Conservation (phyloP, 2,888 invertebrate genomes). For the Leuctra nigra region DNA sequence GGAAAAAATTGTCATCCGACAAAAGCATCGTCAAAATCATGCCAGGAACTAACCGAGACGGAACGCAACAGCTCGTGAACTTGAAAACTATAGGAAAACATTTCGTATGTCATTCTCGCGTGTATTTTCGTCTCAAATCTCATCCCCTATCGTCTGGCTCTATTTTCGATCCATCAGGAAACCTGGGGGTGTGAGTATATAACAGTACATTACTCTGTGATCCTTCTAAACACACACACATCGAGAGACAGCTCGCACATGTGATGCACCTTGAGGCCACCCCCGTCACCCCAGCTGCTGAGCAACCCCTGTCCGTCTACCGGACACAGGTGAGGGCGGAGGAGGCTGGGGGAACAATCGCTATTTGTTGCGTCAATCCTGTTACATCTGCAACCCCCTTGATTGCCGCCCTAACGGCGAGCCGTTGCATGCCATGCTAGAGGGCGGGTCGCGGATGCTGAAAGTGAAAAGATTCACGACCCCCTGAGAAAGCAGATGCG, state of each 20-base stretch:
- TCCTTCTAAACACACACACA: background rate
- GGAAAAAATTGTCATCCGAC: too few species aligned
- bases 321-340: slow-evolving; percentile 15
- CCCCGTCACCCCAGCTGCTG: slow-evolving; percentile 4
- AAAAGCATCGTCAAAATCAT: too few species aligned
- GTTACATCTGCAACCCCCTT: slow-evolving; percentile 17
- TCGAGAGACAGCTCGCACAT: background rate
- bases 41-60: too few species aligned
- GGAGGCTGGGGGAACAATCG: slow-evolving; percentile 13
- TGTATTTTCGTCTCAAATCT: slow-evolving; percentile 18
- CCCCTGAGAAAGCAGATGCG: background rate
- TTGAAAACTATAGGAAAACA: slow-evolving; percentile 13
- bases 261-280: slow-evolving; percentile 10
- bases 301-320: background rate
- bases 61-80: background rate
- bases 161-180: slow-evolving; percentile 18
- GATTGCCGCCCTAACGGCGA: background rate
- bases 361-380: slow-evolving; percentile 8
- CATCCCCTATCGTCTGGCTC: slow-evolving; percentile 21
- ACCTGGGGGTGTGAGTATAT: background rate
- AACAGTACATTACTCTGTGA: too few species aligned
- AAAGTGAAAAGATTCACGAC: slow-evolving; percentile 1
- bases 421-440: background rate
- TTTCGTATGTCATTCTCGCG: slow-evolving; percentile 8
- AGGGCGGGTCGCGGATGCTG: background rate